Evolutionary conservation across 35 echinoderm and acorn worm genomes (phyloP).

Genomic region (Ophioderma brevispina): DNA sequence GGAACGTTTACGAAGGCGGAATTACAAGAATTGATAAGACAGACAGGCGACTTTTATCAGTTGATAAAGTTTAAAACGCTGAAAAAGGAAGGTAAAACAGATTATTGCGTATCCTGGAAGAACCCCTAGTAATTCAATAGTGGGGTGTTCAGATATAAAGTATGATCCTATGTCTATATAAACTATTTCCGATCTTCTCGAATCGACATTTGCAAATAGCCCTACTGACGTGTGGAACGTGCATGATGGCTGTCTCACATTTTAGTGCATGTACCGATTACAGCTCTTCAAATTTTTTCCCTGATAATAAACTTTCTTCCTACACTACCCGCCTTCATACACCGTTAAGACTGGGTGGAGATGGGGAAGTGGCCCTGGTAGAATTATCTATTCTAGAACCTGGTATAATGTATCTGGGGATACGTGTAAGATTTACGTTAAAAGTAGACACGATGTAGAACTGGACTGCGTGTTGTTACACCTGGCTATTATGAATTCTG

Average conservation of each 20-base stretch:
- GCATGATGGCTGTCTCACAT: background rate
- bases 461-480: background rate
- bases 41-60: constrained; percentile 3
- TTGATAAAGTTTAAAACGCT: constrained; percentile 27
- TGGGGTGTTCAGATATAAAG: constrained; percentile 68
- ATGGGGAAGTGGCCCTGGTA: constrained; percentile 21
- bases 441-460: background rate
- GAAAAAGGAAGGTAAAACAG: constrained; percentile 10
- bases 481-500: background rate
- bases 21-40: constrained; percentile 35
- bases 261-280: constrained; percentile 17
- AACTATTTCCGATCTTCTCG: too few relatives aligned
- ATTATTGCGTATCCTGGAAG: constrained; percentile 37
- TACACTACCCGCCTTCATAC: constrained; percentile 32
- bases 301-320: constrained; percentile 43
- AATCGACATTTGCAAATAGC: background rate
- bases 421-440: background rate
- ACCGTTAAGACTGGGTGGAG: constrained; percentile 1
- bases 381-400: constrained; percentile 12
- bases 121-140: constrained; percentile 49
- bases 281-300: constrained; percentile 21
- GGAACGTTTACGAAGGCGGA: constrained; percentile 49
- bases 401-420: constrained; percentile 25
- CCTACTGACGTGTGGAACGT: background rate
- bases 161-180: background rate